Percentiles rank a stretch among this genome's conserved stretches.
Conservation (phyloP, 2,888 invertebrate genomes). For the Tenthredo mesomela region DNA sequence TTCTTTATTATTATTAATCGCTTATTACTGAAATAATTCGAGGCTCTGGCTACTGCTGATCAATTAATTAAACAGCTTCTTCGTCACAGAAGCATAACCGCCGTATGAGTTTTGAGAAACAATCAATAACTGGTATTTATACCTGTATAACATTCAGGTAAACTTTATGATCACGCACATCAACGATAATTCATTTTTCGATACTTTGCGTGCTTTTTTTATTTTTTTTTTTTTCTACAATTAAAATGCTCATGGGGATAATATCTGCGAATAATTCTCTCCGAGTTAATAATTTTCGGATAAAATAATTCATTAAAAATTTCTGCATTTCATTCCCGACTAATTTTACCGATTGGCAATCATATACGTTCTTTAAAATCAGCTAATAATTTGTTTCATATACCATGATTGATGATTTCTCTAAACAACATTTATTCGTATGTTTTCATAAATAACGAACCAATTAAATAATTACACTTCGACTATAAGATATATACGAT, state of each 20-base stretch:
- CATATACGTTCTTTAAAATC: background rate
- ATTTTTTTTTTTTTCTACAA: background rate
- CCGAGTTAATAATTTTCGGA: background rate
- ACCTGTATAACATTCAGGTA: background rate
- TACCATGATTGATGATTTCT: constrained; percentile 21
- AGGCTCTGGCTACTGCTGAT: constrained; percentile 71
- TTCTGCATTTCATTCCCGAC: background rate
- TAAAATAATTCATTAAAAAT: background rate
- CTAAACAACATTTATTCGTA: constrained; percentile 24
- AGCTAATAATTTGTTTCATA: background rate
- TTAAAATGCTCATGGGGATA: background rate
- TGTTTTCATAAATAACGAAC: constrained; percentile 51
- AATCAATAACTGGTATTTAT: background rate
- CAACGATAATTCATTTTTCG: background rate
- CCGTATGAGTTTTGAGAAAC: constrained; percentile 26
- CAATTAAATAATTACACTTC: constrained; percentile 52
- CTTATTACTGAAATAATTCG: constrained; percentile 56
- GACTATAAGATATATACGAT: constrained; percentile 29
- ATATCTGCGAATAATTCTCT: no score
- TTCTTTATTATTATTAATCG: background rate
- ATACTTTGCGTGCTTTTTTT: background rate
- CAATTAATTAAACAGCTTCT: constrained; percentile 62
- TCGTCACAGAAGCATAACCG: constrained; percentile 73
- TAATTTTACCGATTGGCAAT: background rate
- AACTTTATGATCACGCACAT: background rate